Conservation (phyloP, 2,888 invertebrate species). For the Nomada goodeniana region DNA sequence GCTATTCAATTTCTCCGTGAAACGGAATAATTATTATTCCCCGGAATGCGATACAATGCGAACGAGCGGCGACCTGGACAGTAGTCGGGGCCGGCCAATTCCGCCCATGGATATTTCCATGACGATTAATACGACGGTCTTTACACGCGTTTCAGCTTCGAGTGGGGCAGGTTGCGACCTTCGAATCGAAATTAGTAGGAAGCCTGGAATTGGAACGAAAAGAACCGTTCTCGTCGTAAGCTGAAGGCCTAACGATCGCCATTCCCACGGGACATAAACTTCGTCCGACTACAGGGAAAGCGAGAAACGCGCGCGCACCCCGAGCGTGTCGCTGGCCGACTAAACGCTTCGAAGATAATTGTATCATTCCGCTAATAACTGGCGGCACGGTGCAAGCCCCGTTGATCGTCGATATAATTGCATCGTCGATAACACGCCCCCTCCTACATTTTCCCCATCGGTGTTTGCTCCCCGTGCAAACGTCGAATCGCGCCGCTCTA, state of each 20-base stretch:
- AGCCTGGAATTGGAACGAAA: background rate
- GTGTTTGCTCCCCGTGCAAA: slow-evolving; percentile 51
- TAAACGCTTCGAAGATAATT: slow-evolving; percentile 61
- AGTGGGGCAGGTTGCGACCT: too few species aligned
- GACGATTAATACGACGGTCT: slow-evolving; percentile 56
- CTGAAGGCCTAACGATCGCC: background rate
- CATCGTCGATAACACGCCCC: slow-evolving; percentile 62
- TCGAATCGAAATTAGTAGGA: background rate
- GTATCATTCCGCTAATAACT: slow-evolving; percentile 61
- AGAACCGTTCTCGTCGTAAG: background rate
- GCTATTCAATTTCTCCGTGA: slow-evolving; percentile 65
- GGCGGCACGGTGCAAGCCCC: slow-evolving; percentile 36
- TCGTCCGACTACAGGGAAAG: background rate
- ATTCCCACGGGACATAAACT: slow-evolving; percentile 22
- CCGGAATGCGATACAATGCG: slow-evolving; percentile 35
- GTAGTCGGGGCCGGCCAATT: slow-evolving; percentile 16
- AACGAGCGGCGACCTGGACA: background rate
- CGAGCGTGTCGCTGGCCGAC: background rate
- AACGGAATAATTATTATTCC: slow-evolving; percentile 69
- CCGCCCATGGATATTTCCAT: slow-evolving; percentile 59
- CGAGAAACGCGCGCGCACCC: background rate
- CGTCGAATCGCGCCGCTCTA: slow-evolving; percentile 47
- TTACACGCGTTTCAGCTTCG: slow-evolving; percentile 7
- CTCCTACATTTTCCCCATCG: slow-evolving; percentile 21
- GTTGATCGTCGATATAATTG: slow-evolving; percentile 67